These are phyloP conservation scores for Pionites leucogaster DNA, from an alignment of 2,113 vertebrate species.

Conservation along the genomic window DNA sequence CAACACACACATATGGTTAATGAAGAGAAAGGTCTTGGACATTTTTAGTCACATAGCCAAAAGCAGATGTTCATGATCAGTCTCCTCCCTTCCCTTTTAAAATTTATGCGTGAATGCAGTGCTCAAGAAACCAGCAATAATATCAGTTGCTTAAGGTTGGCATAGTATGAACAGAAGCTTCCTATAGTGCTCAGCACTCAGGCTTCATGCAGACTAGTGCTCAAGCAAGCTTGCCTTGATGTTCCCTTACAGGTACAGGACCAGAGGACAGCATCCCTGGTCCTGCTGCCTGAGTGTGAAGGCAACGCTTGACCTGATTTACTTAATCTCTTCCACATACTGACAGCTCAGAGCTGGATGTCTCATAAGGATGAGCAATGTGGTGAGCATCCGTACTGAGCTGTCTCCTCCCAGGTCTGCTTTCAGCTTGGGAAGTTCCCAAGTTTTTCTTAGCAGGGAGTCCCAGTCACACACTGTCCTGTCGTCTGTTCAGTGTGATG, in stretches of 20 bases:
- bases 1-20: neutral
- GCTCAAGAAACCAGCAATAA: constrained; percentile 23
- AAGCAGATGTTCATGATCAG: neutral
- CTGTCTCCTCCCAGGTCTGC: neutral
- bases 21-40: neutral
- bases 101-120: neutral
- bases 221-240: constrained; percentile 9
- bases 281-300: neutral
- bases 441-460: neutral
- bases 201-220: neutral
- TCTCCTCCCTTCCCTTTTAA: neutral
- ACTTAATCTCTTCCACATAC: neutral
- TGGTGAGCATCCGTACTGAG: neutral
- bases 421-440: neutral
- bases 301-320: neutral
- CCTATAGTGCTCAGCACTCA: neutral
- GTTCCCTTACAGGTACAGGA: neutral
- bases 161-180: neutral
- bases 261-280: neutral
- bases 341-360: neutral
- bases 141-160: neutral
- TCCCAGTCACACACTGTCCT: neutral
- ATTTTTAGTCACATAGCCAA: neutral
- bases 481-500: accelerated
- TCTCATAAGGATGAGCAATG: accelerated